These are phyloP conservation scores for Epinephelus coioides DNA, from an alignment of 2,797 vertebrate genomes.

Conservation along the genomic window DNA sequence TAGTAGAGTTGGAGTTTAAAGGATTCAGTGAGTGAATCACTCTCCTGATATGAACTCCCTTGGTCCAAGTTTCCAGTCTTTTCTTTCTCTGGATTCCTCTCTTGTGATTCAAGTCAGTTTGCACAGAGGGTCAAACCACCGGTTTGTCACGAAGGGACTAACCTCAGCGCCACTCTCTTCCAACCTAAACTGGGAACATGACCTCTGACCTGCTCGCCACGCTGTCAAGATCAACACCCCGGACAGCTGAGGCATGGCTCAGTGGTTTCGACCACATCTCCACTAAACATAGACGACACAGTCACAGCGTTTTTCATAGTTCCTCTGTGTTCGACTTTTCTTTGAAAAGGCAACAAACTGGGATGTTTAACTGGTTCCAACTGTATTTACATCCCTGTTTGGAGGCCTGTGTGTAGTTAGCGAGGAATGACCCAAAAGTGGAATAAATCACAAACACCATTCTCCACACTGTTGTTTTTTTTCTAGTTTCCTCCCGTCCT, in stretches of 20 bases:
- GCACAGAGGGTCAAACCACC: slow-evolving; percentile 59
- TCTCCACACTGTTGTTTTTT: slow-evolving; percentile 27
- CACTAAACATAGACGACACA: slow-evolving; percentile 59
- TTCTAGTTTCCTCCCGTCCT: slow-evolving; percentile 1
- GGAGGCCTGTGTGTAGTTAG: slow-evolving; percentile 63
- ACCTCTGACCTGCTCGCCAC: slow-evolving; percentile 71
- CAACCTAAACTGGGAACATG: slow-evolving; percentile 70
- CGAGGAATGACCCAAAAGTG: slow-evolving; percentile 65
- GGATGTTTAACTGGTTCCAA: slow-evolving; percentile 46
- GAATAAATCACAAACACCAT: slow-evolving; percentile 66
- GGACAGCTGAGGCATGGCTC: slow-evolving; percentile 66
- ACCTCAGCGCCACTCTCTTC: slow-evolving; percentile 54
- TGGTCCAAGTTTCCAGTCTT: slow-evolving; percentile 50
- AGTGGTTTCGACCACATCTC: slow-evolving; percentile 57
- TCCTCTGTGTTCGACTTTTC: slow-evolving; percentile 11
- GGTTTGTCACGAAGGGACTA: slow-evolving; percentile 56
- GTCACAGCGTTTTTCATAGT: slow-evolving; percentile 28
- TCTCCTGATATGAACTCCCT: slow-evolving; percentile 19
- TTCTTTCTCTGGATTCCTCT: slow-evolving; percentile 55
- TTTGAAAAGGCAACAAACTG: slow-evolving; percentile 29
- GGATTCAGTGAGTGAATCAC: slow-evolving; percentile 30
- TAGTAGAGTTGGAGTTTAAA: slow-evolving; percentile 30
- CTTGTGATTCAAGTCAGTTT: slow-evolving; percentile 51
- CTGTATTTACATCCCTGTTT: slow-evolving; percentile 54
- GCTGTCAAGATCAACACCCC: slow-evolving; percentile 77